Evolutionary conservation across 2,888 invertebrate genomes (phyloP).

Genomic region (Mystacides longicornis): DNA sequence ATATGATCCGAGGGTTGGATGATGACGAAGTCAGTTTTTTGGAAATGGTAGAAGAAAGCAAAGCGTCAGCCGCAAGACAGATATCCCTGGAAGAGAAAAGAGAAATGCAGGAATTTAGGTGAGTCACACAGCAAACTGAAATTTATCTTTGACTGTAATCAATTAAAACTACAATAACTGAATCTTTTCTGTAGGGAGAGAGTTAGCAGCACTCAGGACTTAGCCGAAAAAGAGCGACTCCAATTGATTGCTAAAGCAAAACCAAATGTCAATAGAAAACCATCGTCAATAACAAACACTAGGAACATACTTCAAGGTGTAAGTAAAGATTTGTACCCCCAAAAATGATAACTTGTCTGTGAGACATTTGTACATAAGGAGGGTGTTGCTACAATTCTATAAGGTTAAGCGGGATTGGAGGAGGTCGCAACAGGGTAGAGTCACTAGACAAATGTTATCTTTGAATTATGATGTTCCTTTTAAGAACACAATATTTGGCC

Average conservation of each 20-base stretch:
- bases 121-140: not conserved
- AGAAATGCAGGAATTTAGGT: slow-evolving; percentile 76
- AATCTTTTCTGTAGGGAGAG: slow-evolving; percentile 43
- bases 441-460: no score
- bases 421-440: no score
- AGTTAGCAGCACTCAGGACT: slow-evolving; percentile 42
- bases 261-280: slow-evolving; percentile 30
- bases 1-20: slow-evolving; percentile 84
- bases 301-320: slow-evolving; percentile 40
- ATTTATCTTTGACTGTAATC: no score
- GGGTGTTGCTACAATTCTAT: no score
- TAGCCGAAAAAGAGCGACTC: slow-evolving; percentile 41
- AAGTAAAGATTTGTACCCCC: no score
- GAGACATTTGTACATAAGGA: no score
- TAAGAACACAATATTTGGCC: no score
- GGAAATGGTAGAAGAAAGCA: slow-evolving; percentile 80
- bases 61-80: slow-evolving; percentile 77
- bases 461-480: no score
- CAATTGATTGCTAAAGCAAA: slow-evolving; percentile 21
- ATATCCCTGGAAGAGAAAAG: slow-evolving; percentile 77
- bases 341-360: no score
- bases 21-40: slow-evolving; percentile 95
- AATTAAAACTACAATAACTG: no score
- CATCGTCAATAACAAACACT: slow-evolving; percentile 31
- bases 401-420: no score